Evolutionary conservation across 2,797 vertebrate species (phyloP).

Genomic region (Coilia nasus): DNA sequence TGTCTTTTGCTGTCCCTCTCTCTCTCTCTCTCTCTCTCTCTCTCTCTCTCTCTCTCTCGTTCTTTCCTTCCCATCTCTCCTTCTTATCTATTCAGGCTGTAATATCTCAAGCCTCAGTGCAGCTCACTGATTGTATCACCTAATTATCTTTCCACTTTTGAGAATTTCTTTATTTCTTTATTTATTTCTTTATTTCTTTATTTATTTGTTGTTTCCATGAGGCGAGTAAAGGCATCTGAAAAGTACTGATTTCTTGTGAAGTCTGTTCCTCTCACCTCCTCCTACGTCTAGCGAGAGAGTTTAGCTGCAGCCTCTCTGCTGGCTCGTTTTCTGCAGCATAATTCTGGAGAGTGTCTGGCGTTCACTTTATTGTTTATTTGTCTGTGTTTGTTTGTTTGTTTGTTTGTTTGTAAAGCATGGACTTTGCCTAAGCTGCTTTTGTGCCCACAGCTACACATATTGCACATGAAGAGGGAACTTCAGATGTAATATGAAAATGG

Average conservation of each 20-base stretch:
- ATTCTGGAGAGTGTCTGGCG: background rate
- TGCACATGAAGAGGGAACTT: background rate
- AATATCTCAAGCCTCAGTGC: background rate
- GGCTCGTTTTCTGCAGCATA: background rate
- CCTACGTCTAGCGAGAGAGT: background rate
- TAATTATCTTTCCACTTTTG: slow-evolving; percentile 1
- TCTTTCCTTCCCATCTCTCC: background rate
- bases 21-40: background rate
- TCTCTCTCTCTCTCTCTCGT: background rate
- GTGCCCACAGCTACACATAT: background rate
- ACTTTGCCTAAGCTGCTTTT: background rate
- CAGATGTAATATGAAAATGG: background rate
- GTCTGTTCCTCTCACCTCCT: slow-evolving; percentile 8
- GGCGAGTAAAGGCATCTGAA: background rate
- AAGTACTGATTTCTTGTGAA: background rate
- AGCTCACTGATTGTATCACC: background rate
- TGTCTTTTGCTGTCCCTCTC: background rate
- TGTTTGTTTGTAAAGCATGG: background rate
- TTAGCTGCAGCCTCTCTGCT: background rate
- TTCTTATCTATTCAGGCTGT: background rate
- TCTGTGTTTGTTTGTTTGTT: slow-evolving; percentile 1
- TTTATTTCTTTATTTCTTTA: too few relatives aligned
- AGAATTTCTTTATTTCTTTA: background rate
- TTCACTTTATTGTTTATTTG: background rate
- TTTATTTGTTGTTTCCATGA: background rate